Base-by-base conservation (phyloP, 2,888 invertebrate genomes). In the Coremacera marginata region DNA sequence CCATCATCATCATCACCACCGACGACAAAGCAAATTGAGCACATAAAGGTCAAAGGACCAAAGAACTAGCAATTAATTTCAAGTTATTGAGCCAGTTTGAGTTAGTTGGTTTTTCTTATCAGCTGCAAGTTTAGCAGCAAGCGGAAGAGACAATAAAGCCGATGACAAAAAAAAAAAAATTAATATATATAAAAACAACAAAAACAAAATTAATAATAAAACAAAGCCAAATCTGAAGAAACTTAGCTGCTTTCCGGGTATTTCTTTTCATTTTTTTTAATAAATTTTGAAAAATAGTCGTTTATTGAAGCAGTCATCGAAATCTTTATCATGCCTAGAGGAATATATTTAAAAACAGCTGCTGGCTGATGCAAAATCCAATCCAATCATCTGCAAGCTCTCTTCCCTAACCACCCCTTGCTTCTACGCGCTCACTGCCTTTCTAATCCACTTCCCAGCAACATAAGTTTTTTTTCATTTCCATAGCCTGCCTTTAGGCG, bases 11-110 rank as follows among this genome's bases (percentile, higher is more conserved):
- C 19, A 19, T 1, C 37, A 11, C n/a, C n/a, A n/a, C n/a, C n/a
- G n/a, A n/a, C 63, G 16, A 19, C 52, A n/a, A 27, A 65, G 34
- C 31, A 34, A 37, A 65, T 65, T 65, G 34, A 65, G 19, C 31
- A 65, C 63, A 34, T 19, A 65, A 65, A 65, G 63, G 63, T 65
- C 63, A 37, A 65, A 65, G 63, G 63, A 37, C 34, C 63, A 65
- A 65, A 65, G 37, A 37, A 65, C 31, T 34, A n/a, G 63, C 63
- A 65, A 65, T 65, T 65, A 65, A 65, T 65, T n/a, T 37, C 19
- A 65, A 65, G 31, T 65, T 65, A 65, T 65, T 60, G 60, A 60
- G 60, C 60, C 14, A 25, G 27, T 60, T 27, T 27, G 16, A 60
- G 60, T 27, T 25, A 60, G 60, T 27, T 60, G 16, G 27, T 60